phyloP scores from a whole-genome alignment of 2,888 invertebrate genomes.

The Octodonta nipae region DNA sequence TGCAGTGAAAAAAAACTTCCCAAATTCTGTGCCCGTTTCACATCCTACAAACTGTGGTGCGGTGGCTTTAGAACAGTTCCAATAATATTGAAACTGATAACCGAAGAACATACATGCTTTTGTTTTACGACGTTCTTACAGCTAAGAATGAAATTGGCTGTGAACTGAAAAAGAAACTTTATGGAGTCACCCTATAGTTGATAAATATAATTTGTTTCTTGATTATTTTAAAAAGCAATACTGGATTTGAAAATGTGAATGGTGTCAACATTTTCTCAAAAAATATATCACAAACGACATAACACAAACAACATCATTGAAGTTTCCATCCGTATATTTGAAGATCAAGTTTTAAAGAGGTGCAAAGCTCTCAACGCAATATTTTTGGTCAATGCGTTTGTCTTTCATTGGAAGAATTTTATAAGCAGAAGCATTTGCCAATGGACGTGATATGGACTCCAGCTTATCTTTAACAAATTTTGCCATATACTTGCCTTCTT shows the following conservation, averaged over 20 bases:
- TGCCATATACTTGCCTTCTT: slow-evolving; percentile 4
- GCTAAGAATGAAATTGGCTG: slow-evolving; percentile 2
- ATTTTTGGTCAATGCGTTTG: slow-evolving; percentile 2
- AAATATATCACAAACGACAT: slow-evolving; percentile 2
- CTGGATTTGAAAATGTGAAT: background rate
- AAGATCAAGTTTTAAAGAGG: slow-evolving; percentile 5
- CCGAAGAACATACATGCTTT: no score
- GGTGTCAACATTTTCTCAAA: background rate
- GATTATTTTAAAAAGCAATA: background rate
- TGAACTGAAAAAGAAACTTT: background rate
- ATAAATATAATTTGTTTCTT: background rate
- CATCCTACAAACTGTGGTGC: no score
- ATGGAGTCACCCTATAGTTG: background rate
- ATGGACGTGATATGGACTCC: no score
- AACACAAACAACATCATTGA: slow-evolving; percentile 5
- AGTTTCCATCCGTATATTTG: slow-evolving; percentile 5
- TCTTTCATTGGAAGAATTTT: no score
- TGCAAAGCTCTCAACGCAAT: slow-evolving; percentile 4
- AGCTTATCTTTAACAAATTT: no score
- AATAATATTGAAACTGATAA: no score
- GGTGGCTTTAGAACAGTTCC: no score
- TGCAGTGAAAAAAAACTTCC: background rate
- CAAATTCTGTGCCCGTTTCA: slow-evolving; percentile 2
- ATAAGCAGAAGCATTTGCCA: no score
- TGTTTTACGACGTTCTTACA: slow-evolving; percentile 1